A percentile compares a stretch with the other conserved stretches of the same genome.
Conservation (phyloP, 2,113 vertebrate species). For the Microcebus griseorufus region DNA sequence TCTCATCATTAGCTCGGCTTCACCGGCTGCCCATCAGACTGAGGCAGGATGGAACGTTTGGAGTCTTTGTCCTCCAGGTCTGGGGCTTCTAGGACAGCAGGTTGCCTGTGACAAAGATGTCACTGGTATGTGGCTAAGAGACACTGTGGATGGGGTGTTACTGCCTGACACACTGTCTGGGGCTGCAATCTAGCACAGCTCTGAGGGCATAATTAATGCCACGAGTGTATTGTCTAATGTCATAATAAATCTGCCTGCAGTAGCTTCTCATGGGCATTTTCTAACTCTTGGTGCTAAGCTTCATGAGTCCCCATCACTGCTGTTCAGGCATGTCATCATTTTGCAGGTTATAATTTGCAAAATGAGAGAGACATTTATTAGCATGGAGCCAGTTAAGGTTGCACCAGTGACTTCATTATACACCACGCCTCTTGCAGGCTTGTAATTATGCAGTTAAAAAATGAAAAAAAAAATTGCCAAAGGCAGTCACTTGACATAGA, state of each 20-base stretch:
- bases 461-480: neutral
- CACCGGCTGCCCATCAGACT: too few relatives aligned
- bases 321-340: slow-evolving; percentile 71
- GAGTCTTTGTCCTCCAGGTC: too few relatives aligned
- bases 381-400: slow-evolving; percentile 46
- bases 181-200: slow-evolving; percentile 42
- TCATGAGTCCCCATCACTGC: slow-evolving; percentile 48
- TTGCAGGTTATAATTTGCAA: slow-evolving; percentile 70
- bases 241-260: slow-evolving; percentile 71
- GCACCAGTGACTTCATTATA: slow-evolving; percentile 54
- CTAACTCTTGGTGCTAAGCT: slow-evolving; percentile 62
- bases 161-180: neutral
- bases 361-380: slow-evolving; percentile 68
- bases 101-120: slow-evolving; percentile 53
- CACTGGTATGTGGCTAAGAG: slow-evolving; percentile 41
- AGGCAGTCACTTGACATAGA: slow-evolving; percentile 31
- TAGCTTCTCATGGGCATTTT: slow-evolving; percentile 52
- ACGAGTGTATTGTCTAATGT: slow-evolving; percentile 19
- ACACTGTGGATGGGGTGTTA: neutral
- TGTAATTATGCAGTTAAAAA: slow-evolving; percentile 50
- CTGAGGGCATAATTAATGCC: slow-evolving; percentile 74
- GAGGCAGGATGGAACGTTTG: too few relatives aligned
- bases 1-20: too few relatives aligned
- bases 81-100: too few relatives aligned
- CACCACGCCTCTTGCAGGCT: slow-evolving; percentile 14